Evolutionary conservation across 2,888 invertebrate species (phyloP), one percentile per base, ranked within the genome.

Genomic region (Tribolium freemani): DNA sequence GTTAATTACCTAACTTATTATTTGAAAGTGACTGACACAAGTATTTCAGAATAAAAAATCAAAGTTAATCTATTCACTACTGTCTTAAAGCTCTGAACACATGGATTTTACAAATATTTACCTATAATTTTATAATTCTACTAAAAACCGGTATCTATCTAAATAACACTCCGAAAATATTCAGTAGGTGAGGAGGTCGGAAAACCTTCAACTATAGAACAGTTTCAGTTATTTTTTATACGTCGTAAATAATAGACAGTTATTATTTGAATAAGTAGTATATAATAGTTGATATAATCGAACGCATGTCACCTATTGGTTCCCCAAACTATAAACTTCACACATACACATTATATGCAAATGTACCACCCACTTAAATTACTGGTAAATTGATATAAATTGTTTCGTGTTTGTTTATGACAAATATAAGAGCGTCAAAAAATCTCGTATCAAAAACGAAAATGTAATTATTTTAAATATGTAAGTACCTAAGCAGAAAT

Each of bases 341-440:
- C 51, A 51, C 38, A n/a, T n/a, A n/a, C n/a, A n/a, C n/a, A n/a
- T n/a, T n/a, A 64, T 11, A 64, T 64, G 63, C 63, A 64, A 64
- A 64, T 50, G 13, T 56, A 11, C 54, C 66, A 45, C 66, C 56
- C 56, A 66, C 54, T 46, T 26, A 46, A 66, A 66, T 66, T 66
- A 56, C 45, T 46, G 31, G 56, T 30, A 66, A 66, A 56, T 56
- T 56, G 11, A 54, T 53, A 63, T 64, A 66, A 56, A 21, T 66
- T 56, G 16, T 66, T 66, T 46, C 3, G 9, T 66, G 66, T 66
- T 66, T 53, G 56, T 54, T 38, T 9, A 38, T 8, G 8, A 38
- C 8, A 38, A n/a, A 38, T 3, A n/a, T n/a, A n/a, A 26, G 26
- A 26, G 26, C 26, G 3, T 26, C 26, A 26, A 26, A 26, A 3